Evolutionary conservation across 2,797 vertebrate genomes (phyloP).

Genomic region (Falco berigora): DNA sequence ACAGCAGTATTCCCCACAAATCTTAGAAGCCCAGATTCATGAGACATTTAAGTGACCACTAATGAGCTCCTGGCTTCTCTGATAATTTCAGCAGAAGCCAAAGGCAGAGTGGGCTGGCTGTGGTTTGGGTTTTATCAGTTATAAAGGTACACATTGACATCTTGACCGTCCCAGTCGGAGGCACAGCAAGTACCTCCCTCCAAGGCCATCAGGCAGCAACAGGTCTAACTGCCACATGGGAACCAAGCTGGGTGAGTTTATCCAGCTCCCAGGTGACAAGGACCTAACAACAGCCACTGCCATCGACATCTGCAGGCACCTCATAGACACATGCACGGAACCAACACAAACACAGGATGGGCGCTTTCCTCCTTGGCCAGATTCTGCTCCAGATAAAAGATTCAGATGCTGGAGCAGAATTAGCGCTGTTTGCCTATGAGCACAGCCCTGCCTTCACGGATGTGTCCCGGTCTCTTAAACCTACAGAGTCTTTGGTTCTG

Average conservation of each 20-base stretch:
- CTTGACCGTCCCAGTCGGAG: neutral
- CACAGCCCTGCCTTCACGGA: neutral
- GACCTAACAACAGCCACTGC: neutral
- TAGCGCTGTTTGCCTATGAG: neutral
- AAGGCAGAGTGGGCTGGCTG: neutral
- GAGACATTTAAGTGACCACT: neutral
- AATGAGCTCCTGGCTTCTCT: neutral
- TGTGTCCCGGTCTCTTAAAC: neutral
- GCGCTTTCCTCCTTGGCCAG: neutral
- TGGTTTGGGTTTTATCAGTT: neutral
- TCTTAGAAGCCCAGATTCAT: neutral
- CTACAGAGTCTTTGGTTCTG: neutral
- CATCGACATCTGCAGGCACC: neutral
- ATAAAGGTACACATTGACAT: neutral
- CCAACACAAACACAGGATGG: accelerated
- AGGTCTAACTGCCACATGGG: neutral
- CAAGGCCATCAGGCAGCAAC: neutral
- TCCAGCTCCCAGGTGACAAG: neutral
- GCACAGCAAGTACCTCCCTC: neutral
- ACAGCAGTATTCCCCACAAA: neutral
- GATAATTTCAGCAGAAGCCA: neutral
- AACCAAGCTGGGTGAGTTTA: neutral
- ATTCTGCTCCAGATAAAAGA: neutral
- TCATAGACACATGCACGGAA: accelerated
- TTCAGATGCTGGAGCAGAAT: neutral